phyloP scores from a whole-genome alignment of 2,113 vertebrate genomes.

The Atherinomorus stipes region DNA sequence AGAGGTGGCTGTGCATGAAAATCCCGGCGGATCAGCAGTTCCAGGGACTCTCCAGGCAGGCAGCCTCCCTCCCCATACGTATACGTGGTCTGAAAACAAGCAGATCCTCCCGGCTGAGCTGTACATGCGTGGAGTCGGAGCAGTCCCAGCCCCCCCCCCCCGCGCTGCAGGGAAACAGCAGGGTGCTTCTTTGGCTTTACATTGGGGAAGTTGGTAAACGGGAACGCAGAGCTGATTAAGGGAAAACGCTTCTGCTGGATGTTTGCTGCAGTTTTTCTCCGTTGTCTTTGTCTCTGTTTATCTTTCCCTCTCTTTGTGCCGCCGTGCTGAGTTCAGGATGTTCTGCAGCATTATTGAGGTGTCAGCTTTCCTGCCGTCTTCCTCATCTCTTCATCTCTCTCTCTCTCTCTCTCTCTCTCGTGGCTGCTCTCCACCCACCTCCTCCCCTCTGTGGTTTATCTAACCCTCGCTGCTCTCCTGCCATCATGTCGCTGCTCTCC shows the following conservation, averaged over 20 bases:
- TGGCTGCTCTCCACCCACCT: not conserved
- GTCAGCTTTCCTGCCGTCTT: conserved; percentile 43
- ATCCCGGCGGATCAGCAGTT: not conserved
- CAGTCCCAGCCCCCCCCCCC: too few relatives aligned
- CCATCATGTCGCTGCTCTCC: not conserved
- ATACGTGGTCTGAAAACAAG: too few relatives aligned
- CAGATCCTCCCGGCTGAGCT: too few relatives aligned
- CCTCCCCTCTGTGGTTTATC: conserved; percentile 20
- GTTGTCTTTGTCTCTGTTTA: not conserved
- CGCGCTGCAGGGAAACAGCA: too few relatives aligned
- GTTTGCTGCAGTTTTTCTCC: not conserved
- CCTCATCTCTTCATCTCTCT: conserved; percentile 31
- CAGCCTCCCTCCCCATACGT: not conserved
- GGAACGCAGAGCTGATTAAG: not conserved
- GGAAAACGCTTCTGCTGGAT: not conserved
- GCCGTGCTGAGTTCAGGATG: conserved; percentile 37
- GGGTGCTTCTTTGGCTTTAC: too few relatives aligned
- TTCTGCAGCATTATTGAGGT: conserved; percentile 47
- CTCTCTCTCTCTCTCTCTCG: not conserved
- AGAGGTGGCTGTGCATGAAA: not conserved
- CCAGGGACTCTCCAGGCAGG: not conserved
- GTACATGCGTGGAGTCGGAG: too few relatives aligned
- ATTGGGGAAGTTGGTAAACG: not conserved
- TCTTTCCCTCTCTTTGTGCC: not conserved
- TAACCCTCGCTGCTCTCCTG: not conserved